These are phyloP conservation scores for Heliothis subflexa DNA, from an alignment of 1,140 invertebrate species.

Conservation along the genomic window DNA sequence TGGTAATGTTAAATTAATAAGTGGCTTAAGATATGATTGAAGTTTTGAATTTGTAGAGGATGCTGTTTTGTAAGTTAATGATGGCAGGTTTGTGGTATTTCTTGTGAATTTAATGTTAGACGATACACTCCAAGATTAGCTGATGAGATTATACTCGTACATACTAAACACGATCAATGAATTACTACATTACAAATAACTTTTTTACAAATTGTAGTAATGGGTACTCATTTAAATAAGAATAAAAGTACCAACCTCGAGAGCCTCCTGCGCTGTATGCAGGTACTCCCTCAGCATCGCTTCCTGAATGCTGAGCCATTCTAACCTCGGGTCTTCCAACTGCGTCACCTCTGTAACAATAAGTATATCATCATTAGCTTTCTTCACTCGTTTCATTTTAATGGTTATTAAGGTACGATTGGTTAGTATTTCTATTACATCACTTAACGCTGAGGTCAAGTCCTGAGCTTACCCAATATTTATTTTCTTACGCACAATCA, in stretches of 20 bases:
- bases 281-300: constrained; percentile 98
- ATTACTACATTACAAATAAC: too few relatives aligned
- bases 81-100: neutral
- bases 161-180: too few relatives aligned
- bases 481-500: constrained; percentile 7
- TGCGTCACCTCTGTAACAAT: constrained; percentile 95
- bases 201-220: too few relatives aligned
- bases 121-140: too few relatives aligned
- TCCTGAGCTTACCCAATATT: neutral
- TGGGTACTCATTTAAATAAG: neutral
- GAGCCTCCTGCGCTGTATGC: constrained; percentile 96
- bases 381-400: neutral
- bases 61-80: neutral
- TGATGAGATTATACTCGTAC: too few relatives aligned
- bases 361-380: constrained; percentile 44
- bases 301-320: constrained; percentile 98
- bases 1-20: constrained; percentile 14
- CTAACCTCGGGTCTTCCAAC: constrained; percentile 97
- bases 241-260: constrained; percentile 94
- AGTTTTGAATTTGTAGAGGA: neutral
- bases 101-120: neutral
- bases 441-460: too few relatives aligned
- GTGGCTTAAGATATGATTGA: constrained; percentile 6
- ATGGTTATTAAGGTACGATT: too few relatives aligned
- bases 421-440: too few relatives aligned